Conservation (phyloP, 2,888 invertebrate genomes). For the Yponomeuta sedellus region DNA sequence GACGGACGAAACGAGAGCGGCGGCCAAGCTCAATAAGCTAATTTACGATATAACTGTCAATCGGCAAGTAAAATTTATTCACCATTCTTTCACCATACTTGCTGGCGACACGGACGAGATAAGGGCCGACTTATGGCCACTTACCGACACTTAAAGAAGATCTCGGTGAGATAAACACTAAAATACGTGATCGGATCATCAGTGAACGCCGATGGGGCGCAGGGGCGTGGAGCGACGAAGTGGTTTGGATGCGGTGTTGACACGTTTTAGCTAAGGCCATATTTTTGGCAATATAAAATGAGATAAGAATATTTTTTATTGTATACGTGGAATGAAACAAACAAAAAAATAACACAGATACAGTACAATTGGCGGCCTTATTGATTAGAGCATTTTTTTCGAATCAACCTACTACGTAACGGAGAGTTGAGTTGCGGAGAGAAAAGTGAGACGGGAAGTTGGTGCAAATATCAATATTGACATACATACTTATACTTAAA, state of each 20-base stretch:
- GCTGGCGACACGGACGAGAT: slow-evolving; percentile 34
- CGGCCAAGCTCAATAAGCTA: slow-evolving; percentile 8
- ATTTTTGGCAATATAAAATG: too few species aligned
- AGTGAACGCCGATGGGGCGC: slow-evolving; percentile 10
- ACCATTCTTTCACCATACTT: slow-evolving; percentile 18
- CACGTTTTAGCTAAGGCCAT: background rate
- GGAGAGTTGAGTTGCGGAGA: too few species aligned
- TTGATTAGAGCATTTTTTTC: too few species aligned
- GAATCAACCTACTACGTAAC: too few species aligned
- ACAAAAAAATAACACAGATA: too few species aligned
- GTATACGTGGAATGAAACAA: too few species aligned
- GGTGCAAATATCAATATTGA: too few species aligned
- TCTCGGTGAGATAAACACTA: slow-evolving; percentile 14
- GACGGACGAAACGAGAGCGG: background rate
- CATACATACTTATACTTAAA: too few species aligned
- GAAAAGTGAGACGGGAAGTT: too few species aligned
- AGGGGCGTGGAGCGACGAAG: background rate
- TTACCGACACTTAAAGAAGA: slow-evolving; percentile 33
- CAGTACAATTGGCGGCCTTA: too few species aligned
- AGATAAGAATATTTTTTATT: too few species aligned
- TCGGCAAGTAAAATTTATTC: slow-evolving; percentile 31
- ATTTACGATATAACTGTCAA: slow-evolving; percentile 18
- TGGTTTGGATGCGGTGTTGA: background rate
- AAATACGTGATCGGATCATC: slow-evolving; percentile 16
- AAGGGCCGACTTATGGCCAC: slow-evolving; percentile 39